Evolutionary conservation across 2,888 invertebrate species (phyloP).

Genomic region (Cataglyphis albicans): DNA sequence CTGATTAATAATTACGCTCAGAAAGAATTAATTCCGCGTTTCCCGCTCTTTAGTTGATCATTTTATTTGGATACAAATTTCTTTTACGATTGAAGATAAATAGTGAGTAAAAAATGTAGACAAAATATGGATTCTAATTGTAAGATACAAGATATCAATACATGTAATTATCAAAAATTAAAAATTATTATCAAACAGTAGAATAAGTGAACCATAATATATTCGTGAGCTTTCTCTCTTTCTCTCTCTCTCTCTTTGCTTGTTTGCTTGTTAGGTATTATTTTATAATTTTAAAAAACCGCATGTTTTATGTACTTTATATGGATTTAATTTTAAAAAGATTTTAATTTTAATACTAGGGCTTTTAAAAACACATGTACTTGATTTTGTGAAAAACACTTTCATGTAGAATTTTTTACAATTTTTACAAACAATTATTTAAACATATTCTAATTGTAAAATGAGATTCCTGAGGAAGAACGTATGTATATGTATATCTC

Average conservation of each 20-base stretch:
- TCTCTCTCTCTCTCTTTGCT: not conserved
- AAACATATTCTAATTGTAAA: not conserved
- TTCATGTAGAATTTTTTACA: not conserved
- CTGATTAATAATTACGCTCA: slow-evolving; percentile 49
- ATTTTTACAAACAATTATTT: not conserved
- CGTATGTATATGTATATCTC: not conserved
- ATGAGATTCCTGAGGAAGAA: not conserved
- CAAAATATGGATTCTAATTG: not conserved
- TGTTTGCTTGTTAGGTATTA: not conserved
- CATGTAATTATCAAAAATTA: not conserved
- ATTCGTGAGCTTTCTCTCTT: not conserved
- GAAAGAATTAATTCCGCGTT: slow-evolving; percentile 23
- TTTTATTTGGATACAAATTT: not conserved
- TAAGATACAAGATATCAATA: not conserved
- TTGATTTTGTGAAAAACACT: not conserved
- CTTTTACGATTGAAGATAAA: not conserved
- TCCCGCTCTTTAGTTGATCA: not conserved
- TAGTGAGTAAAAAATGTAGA: not conserved
- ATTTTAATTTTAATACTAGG: not conserved
- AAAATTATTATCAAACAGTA: not conserved
- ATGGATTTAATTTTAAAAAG: not conserved
- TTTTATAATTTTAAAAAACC: not conserved
- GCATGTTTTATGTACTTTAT: not conserved
- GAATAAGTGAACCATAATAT: not conserved
- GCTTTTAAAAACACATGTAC: not conserved